A percentile compares a stretch with the other conserved stretches of the same genome.
These are phyloP conservation scores for Limnephilus rhombicus DNA, from an alignment of 2,888 invertebrate species.

Conservation along the genomic window DNA sequence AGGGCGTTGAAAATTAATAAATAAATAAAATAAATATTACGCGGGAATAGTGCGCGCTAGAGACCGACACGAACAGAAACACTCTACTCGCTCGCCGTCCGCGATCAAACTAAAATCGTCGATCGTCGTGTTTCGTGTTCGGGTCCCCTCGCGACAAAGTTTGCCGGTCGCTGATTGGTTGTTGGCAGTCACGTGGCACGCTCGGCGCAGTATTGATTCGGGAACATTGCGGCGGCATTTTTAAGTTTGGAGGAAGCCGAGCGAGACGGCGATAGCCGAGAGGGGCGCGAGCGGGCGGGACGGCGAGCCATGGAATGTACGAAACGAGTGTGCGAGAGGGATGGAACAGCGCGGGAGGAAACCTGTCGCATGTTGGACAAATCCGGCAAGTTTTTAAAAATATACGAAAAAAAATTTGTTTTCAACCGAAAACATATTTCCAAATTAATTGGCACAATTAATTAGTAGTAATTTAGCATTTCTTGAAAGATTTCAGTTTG, in stretches of 20 bases:
- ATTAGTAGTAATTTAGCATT: too few species aligned
- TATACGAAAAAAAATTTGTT: neutral
- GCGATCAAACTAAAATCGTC: conserved; percentile 69
- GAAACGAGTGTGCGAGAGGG: conserved; percentile 43
- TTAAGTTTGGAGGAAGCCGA: conserved; percentile 79
- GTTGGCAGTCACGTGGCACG: conserved; percentile 79
- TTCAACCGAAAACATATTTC: neutral
- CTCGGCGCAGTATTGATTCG: conserved; percentile 85
- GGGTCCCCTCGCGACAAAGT: conserved; percentile 69
- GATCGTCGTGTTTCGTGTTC: conserved; percentile 67
- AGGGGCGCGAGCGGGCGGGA: conserved; percentile 67
- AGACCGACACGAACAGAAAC: conserved; percentile 68
- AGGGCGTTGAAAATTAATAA: too few species aligned
- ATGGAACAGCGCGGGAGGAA: conserved; percentile 59
- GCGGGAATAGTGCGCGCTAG: conserved; percentile 74
- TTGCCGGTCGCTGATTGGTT: conserved; percentile 70
- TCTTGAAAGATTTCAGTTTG: too few species aligned
- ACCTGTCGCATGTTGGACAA: conserved; percentile 62
- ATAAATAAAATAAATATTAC: too few species aligned
- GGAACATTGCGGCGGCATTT: conserved; percentile 89
- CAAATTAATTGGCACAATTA: too few species aligned
- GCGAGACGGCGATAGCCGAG: conserved; percentile 43
- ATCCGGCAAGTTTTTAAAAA: conserved; percentile 5
- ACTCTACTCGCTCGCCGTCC: conserved; percentile 70
- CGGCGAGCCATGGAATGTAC: conserved; percentile 52